A percentile compares a stretch with the other conserved stretches of the same genome.
These are phyloP conservation scores for Macrochelys suwanniensis DNA, from an alignment of 2,797 vertebrate genomes.

Conservation along the genomic window DNA sequence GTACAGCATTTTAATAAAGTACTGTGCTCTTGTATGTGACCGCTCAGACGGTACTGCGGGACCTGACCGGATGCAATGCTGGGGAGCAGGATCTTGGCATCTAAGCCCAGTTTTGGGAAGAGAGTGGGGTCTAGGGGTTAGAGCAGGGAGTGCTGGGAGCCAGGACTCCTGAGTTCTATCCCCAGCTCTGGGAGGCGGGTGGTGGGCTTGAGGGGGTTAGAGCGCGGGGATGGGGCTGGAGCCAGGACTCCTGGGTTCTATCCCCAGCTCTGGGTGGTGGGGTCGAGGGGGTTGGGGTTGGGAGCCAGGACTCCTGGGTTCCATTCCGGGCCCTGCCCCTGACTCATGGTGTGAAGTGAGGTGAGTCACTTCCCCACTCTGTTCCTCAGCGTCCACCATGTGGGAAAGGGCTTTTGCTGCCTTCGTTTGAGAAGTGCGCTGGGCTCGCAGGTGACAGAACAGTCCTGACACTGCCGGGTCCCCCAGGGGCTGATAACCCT, in stretches of 20 bases:
- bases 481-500: background rate
- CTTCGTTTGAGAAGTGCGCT: background rate
- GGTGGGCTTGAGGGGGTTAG: background rate
- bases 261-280: background rate
- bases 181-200: background rate
- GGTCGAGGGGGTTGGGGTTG: background rate
- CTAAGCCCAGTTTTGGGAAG: background rate
- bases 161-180: conserved; percentile 10
- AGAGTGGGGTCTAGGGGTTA: background rate
- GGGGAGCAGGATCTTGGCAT: background rate
- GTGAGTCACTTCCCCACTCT: conserved; percentile 10
- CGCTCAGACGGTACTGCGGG: background rate
- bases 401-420: conserved; percentile 3
- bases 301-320: background rate
- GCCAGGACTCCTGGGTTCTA: background rate
- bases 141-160: background rate
- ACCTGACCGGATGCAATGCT: background rate
- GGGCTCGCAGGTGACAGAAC: background rate
- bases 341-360: conserved; percentile 18
- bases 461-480: background rate
- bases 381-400: conserved; percentile 17
- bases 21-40: background rate
- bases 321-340: conserved; percentile 24
- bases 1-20: background rate
- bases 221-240: background rate